These are phyloP conservation scores for Watsonalla cultraria DNA, from an alignment of 2,888 invertebrate genomes.

Conservation along the genomic window DNA sequence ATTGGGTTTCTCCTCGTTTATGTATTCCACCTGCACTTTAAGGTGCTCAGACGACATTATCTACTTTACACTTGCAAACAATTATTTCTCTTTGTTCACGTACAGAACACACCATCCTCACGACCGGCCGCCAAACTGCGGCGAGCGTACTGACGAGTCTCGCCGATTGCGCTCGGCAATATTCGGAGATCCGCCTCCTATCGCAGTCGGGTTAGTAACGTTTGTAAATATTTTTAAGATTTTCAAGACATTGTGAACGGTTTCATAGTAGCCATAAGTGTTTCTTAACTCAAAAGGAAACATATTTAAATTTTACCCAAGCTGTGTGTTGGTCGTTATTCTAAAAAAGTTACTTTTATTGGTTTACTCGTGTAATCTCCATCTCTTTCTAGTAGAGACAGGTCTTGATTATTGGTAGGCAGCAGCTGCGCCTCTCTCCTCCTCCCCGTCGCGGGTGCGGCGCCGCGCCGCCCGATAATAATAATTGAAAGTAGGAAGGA, in stretches of 20 bases:
- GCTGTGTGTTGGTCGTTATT: background rate
- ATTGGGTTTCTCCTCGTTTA: constrained; percentile 68
- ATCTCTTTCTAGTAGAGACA: constrained; percentile 61
- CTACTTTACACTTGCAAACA: constrained; percentile 65
- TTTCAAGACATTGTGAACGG: constrained; percentile 5
- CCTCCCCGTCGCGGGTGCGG: constrained; percentile 75
- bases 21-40: constrained; percentile 72
- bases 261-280: background rate
- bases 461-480: constrained; percentile 77
- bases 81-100: constrained; percentile 70
- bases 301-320: background rate
- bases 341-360: constrained; percentile 18
- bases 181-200: constrained; percentile 76
- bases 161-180: constrained; percentile 57
- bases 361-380: constrained; percentile 40
- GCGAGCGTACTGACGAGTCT: constrained; percentile 68
- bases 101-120: constrained; percentile 72
- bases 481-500: constrained; percentile 80
- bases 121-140: constrained; percentile 76
- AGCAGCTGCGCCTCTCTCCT: constrained; percentile 79
- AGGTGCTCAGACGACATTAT: constrained; percentile 76
- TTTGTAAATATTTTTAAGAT: constrained; percentile 33
- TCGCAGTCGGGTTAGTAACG: constrained; percentile 60
- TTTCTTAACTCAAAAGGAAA: background rate
- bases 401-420: constrained; percentile 79